Conservation (phyloP, 1,140 invertebrate species). For the Cepaea nemoralis region DNA sequence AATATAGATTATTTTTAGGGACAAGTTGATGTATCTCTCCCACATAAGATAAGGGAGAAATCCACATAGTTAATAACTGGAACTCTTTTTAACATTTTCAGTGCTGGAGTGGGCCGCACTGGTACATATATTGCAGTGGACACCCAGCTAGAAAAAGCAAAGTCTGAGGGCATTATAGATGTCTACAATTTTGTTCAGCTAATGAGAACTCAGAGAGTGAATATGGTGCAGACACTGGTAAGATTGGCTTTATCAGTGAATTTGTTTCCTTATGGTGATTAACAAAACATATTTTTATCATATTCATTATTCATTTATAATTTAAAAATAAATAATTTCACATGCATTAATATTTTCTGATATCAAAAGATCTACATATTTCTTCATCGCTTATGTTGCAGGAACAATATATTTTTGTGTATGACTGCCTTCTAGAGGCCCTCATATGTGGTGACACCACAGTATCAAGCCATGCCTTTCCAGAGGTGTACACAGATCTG, state of each 20-base stretch:
- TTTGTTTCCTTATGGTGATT: too few species aligned
- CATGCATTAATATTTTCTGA: too few species aligned
- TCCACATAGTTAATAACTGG: too few species aligned
- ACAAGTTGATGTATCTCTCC: too few species aligned
- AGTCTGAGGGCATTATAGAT: slow-evolving; percentile 65
- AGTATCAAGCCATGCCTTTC: slow-evolving; percentile 54
- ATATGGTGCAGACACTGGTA: slow-evolving; percentile 73
- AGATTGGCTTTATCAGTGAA: slow-evolving; percentile 39
- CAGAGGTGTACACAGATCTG: slow-evolving; percentile 55
- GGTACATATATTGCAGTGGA: slow-evolving; percentile 73
- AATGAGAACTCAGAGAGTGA: slow-evolving; percentile 69
- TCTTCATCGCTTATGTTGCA: slow-evolving; percentile 34
- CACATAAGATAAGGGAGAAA: too few species aligned
- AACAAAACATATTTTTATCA: too few species aligned
- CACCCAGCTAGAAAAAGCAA: slow-evolving; percentile 65
- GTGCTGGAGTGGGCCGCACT: slow-evolving; percentile 72
- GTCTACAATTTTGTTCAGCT: slow-evolving; percentile 68
- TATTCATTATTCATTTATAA: too few species aligned
- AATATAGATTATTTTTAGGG: too few species aligned
- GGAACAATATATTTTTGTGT: slow-evolving; percentile 98
- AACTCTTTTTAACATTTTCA: slow-evolving; percentile 50
- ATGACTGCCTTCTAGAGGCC: slow-evolving; percentile 92
- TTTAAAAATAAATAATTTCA: too few species aligned
- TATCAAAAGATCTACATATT: too few species aligned
- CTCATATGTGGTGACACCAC: slow-evolving; percentile 91